These are phyloP conservation scores for Amphipoea oculea DNA, from an alignment of 2,888 invertebrate species.

Conservation along the genomic window DNA sequence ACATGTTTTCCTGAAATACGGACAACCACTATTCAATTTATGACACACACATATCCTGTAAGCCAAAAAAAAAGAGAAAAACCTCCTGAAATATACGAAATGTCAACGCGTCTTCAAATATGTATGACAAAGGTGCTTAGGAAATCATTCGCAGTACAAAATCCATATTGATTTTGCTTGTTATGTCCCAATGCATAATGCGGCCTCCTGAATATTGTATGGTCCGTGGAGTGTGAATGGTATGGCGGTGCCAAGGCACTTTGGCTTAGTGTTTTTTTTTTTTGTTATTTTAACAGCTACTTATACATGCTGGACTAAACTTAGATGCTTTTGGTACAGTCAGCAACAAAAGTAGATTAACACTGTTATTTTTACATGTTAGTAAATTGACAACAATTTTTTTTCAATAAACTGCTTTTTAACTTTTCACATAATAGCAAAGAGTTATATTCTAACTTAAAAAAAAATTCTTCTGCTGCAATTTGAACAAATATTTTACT, in stretches of 20 bases:
- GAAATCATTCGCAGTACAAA: constrained; percentile 82
- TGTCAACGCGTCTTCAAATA: constrained; percentile 82
- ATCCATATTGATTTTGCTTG: constrained; percentile 87
- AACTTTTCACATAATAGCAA: no score
- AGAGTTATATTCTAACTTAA: no score
- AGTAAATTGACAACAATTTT: no score
- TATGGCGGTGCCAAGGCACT: constrained; percentile 44
- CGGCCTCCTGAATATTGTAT: constrained; percentile 86
- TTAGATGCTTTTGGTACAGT: not conserved
- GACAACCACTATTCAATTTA: constrained; percentile 34
- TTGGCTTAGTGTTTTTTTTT: constrained; percentile 46
- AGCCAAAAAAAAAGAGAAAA: constrained; percentile 32
- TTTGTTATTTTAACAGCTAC: constrained; percentile 21
- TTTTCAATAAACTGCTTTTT: no score
- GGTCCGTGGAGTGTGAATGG: constrained; percentile 65
- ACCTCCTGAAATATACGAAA: constrained; percentile 55
- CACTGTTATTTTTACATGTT: no score
- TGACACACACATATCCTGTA: constrained; percentile 37
- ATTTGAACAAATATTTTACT: no score
- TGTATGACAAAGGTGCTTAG: constrained; percentile 82
- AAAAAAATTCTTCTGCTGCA: no score
- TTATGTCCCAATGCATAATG: constrained; percentile 86
- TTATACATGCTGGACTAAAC: constrained; percentile 2
- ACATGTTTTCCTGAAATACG: constrained; percentile 34
- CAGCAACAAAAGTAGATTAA: no score